phyloP scores from a whole-genome alignment of 2,888 invertebrate species.

The Drosophila borborema region DNA sequence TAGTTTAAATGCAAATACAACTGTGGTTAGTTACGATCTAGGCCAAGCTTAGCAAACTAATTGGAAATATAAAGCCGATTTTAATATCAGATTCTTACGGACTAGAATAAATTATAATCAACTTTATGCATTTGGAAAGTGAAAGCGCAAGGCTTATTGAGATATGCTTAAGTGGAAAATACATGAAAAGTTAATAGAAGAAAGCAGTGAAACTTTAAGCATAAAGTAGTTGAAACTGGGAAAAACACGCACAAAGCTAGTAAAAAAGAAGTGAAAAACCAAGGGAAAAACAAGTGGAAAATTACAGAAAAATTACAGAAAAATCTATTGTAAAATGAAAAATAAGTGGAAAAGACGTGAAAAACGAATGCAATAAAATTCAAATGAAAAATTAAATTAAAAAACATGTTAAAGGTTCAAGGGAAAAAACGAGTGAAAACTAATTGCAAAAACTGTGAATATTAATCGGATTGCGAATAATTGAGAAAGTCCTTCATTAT shows the following conservation, averaged over 20 bases:
- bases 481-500: background rate
- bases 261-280: background rate
- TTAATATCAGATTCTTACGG: background rate
- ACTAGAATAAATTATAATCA: background rate
- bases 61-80: background rate
- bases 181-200: background rate
- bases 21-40: background rate
- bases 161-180: background rate
- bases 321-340: no score
- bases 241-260: no score
- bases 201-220: background rate
- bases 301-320: background rate
- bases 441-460: background rate
- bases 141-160: background rate
- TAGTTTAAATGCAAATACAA: background rate
- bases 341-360: background rate
- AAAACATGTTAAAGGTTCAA: background rate
- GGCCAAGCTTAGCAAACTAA: background rate
- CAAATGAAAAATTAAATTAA: background rate
- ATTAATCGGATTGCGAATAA: background rate
- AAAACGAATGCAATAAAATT: background rate
- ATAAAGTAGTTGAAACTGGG: no score
- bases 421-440: background rate
- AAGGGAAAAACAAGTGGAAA: background rate
- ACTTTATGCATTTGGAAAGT: background rate